A percentile compares a stretch with the other conserved stretches of the same genome.
phyloP scores from a whole-genome alignment of 2,113 vertebrate species.

The Hypocryptadius cinnamomeus region DNA sequence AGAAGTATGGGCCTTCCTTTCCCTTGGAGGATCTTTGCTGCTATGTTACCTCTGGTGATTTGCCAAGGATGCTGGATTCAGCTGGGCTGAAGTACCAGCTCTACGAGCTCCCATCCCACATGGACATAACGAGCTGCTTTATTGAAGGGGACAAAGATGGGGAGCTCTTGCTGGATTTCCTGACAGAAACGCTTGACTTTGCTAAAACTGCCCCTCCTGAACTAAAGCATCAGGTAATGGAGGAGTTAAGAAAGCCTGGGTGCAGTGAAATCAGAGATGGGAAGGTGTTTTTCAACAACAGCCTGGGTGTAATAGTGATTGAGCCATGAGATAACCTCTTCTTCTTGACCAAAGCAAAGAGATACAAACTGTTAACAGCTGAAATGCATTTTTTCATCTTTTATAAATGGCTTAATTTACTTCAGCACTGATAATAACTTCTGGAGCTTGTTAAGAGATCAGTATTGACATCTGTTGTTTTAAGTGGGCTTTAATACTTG shows the following conservation, averaged over 20 bases:
- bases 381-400: background rate
- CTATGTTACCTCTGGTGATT: conserved; percentile 72
- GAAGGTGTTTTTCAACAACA: conserved; percentile 85
- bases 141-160: conserved; percentile 77
- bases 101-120: conserved; percentile 73
- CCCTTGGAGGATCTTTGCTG: conserved; percentile 66
- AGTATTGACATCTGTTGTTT: background rate
- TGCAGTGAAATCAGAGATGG: conserved; percentile 76
- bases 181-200: conserved; percentile 84
- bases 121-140: conserved; percentile 92
- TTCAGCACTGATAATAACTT: background rate
- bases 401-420: background rate
- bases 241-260: conserved; percentile 75
- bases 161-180: conserved; percentile 86
- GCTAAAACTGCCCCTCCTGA: conserved; percentile 75
- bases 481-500: background rate
- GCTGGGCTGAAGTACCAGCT: conserved; percentile 71
- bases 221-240: conserved; percentile 74
- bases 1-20: conserved; percentile 64
- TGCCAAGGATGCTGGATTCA: conserved; percentile 74
- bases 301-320: conserved; percentile 73
- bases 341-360: background rate
- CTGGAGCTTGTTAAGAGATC: background rate
- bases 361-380: background rate
- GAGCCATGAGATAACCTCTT: conserved; percentile 52